Evolutionary conservation across 2,888 invertebrate species (phyloP), one percentile per base, ranked within the genome.

Genomic region (Nowickia ferox): DNA sequence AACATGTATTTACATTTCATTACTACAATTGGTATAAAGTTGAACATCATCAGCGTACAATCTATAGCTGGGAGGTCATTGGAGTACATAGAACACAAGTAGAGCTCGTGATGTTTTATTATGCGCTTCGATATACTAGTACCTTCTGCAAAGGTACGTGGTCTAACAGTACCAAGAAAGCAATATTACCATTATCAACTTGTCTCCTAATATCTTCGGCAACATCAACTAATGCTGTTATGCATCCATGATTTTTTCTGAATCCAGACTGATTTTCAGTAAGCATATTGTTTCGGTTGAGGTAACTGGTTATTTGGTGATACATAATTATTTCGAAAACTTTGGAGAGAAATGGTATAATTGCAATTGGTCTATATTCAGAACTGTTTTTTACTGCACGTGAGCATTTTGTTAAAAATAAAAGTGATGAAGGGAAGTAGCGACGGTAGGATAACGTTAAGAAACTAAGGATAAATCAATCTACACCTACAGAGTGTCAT

Each of bases 111-210:
- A n/a, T n/a, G n/a, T n/a, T n/a, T n/a, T n/a, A n/a, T n/a, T 40
- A 9, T 40, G 40, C 1, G 42, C n/a, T n/a, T 42, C 40, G 4
- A 15, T 38, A 42, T 61, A 40, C 17, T 61, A 42, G 38, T 40
- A 61, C 40, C 61, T 61, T 13, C 40, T 40, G 13, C 61, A 40
- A n/a, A 61, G 42, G 13, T 63, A 44, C 15, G 63, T 63, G 15
- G 42, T 3, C 19, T 44, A 63, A 19, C 17, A 17, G 10, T 17
- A 17, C 44, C 63, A 19, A n/a, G n/a, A 63, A 63, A 17, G 4
- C 17, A 44, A 44, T 44, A 19, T 44, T 19, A n/a, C 19, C 10
- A 19, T 17, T 40, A n/a, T 61, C 61, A 8, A 61, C 40, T 17
- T 40, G n/a, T 9, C n/a, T 17, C n/a, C 42, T 15, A n/a, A 61